Evolutionary conservation across 2,797 vertebrate species (phyloP), one percentile per base, ranked within the genome.

Genomic region (Mus caroli): DNA sequence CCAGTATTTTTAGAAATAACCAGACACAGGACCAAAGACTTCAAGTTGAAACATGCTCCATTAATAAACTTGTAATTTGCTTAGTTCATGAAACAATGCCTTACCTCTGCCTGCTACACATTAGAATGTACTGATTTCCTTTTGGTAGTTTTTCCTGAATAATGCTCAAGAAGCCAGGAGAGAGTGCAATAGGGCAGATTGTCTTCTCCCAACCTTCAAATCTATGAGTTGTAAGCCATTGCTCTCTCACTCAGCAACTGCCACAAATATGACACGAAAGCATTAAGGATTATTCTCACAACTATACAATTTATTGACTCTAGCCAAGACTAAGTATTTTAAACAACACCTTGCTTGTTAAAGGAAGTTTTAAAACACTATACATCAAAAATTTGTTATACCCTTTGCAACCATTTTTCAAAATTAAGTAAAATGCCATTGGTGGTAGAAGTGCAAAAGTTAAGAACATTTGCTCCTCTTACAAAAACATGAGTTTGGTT

Each of bases 21-120:
- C 3, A 46, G 26, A 73, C 20, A 83, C 2, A 91, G 34, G 94
- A 62, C 64, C 64, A 91, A 96, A 4, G 12, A 2, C 14, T 87
- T 37, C 60, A 88, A 26, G 9, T 31, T 90, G 6, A 94, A 79
- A 28, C 64, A 34, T 54, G 62, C 14, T 96, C 94, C 91, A 14
- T 62, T 83, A 92, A 94, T 76, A 87, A 94, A 69, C 4, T 3
- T n/a, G 67, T 26, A 85, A 52, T 22, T 69, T 90, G 26, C 1
- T 88, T 93, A 22, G 46, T 92, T 76, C 90, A 87, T 87, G 1
- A 40, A 82, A 82, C 15, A 76, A 91, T 77, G 76, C 13, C 40
- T 83, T 71, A 50, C 43, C n/a, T 20, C 6, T 11, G 17, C 9
- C 87, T 85, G 89, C 22, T 54, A 4, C 64, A 37, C 15, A 46